phyloP scores from a whole-genome alignment of 2,888 invertebrate genomes.

The Caenorhabditis becei region DNA sequence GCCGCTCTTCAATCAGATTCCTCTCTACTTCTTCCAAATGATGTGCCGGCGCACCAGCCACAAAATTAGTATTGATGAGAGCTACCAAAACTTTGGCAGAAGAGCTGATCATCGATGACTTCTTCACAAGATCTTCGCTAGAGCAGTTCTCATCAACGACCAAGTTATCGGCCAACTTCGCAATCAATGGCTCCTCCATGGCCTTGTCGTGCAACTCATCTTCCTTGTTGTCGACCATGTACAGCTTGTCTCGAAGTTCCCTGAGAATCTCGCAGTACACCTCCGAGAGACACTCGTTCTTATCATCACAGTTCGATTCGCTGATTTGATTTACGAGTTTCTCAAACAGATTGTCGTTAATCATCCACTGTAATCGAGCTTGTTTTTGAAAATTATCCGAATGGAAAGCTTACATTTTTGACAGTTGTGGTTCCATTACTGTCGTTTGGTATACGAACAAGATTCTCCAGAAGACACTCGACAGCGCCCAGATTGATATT shows the following conservation, averaged over 20 bases:
- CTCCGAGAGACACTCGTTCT: constrained; percentile 66
- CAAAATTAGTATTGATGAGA: constrained; percentile 48
- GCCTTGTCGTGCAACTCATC: constrained; percentile 61
- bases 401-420: constrained; percentile 47
- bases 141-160: constrained; percentile 32
- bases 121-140: constrained; percentile 25
- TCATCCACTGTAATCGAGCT: constrained; percentile 55
- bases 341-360: constrained; percentile 56
- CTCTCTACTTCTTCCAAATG: constrained; percentile 41
- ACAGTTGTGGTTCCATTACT: constrained; percentile 45
- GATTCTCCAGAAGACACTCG: constrained; percentile 59
- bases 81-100: constrained; percentile 40
- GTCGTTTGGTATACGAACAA: constrained; percentile 41
- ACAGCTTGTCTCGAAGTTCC: constrained; percentile 61
- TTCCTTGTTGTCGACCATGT: constrained; percentile 40
- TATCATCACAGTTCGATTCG: constrained; percentile 35
- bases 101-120: constrained; percentile 22
- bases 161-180: constrained; percentile 43
- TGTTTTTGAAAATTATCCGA: background rate
- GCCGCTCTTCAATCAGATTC: constrained; percentile 38
- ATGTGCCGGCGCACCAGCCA: constrained; percentile 27
- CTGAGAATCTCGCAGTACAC: constrained; percentile 61
- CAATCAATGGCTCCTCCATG: constrained; percentile 36
- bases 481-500: constrained; percentile 64
- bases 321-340: constrained; percentile 56